Evolutionary conservation across 2,797 vertebrate genomes (phyloP).

Genomic region (Myotis vivesi): DNA sequence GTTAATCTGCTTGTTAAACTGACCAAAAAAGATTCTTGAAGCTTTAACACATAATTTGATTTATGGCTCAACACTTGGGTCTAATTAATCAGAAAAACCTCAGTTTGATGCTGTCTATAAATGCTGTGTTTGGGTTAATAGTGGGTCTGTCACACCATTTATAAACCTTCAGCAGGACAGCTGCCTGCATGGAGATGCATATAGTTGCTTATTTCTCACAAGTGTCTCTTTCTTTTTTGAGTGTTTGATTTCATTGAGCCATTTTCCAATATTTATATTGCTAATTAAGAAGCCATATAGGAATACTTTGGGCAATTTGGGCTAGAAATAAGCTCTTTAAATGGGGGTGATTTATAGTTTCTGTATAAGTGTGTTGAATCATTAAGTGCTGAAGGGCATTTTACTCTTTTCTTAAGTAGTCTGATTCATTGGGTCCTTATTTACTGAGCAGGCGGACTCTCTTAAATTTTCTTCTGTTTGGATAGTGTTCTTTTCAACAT

Average conservation of each 20-base stretch:
- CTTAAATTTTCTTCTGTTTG: slow-evolving; percentile 62
- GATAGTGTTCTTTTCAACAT: slow-evolving; percentile 35
- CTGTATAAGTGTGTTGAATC: slow-evolving; percentile 16
- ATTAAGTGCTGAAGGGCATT: slow-evolving; percentile 45
- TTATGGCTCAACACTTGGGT: not conserved
- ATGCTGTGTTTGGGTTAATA: not conserved
- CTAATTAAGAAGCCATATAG: not conserved
- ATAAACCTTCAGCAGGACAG: not conserved
- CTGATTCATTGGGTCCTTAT: slow-evolving; percentile 52
- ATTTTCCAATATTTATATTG: slow-evolving; percentile 12
- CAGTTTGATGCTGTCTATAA: not conserved
- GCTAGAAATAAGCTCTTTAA: slow-evolving; percentile 20
- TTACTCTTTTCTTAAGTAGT: slow-evolving; percentile 16
- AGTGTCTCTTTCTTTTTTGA: not conserved
- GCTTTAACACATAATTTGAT: not conserved
- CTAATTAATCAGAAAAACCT: not conserved
- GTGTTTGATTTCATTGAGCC: slow-evolving; percentile 6
- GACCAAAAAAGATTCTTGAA: not conserved
- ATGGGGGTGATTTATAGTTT: slow-evolving; percentile 40
- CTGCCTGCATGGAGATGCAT: not conserved
- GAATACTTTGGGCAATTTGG: not conserved
- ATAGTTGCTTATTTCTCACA: not conserved
- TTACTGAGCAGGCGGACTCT: not conserved
- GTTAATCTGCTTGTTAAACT: slow-evolving; percentile 8
- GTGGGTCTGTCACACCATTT: not conserved